Evolutionary conservation across 2,797 vertebrate genomes (phyloP).

Genomic region (Danionella dracula): DNA sequence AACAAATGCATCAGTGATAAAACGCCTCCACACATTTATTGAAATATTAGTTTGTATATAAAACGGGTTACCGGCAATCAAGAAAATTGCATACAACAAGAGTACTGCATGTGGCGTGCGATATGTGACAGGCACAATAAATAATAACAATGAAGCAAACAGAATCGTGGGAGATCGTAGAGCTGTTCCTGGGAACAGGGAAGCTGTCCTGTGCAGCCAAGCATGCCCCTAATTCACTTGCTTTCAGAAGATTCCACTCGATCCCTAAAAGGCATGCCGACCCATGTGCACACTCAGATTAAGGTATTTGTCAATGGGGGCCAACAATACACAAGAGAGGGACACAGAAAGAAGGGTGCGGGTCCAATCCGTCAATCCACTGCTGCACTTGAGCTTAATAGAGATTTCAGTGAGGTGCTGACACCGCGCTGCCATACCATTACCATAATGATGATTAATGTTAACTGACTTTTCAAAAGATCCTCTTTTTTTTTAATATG

Average conservation of each 20-base stretch:
- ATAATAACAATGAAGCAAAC: constrained; percentile 8
- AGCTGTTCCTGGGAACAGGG: constrained; percentile 35
- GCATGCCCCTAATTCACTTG: constrained; percentile 38
- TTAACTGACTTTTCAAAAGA: constrained; percentile 49
- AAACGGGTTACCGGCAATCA: too few species aligned
- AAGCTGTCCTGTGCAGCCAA: constrained; percentile 26
- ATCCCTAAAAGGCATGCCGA: constrained; percentile 38
- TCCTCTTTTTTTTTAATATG: constrained; percentile 28
- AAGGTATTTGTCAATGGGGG: constrained; percentile 50
- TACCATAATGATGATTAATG: constrained; percentile 53
- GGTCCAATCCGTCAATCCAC: constrained; percentile 45
- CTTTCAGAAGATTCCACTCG: constrained; percentile 48
- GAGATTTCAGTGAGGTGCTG: constrained; percentile 50
- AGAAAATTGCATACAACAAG: too few species aligned
- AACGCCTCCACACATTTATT: background rate
- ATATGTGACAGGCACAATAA: background rate
- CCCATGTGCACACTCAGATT: constrained; percentile 47
- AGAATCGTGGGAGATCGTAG: constrained; percentile 13
- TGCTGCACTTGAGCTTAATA: constrained; percentile 40
- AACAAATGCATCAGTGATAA: too few species aligned
- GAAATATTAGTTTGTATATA: background rate
- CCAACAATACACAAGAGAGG: constrained; percentile 39
- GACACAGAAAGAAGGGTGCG: constrained; percentile 5
- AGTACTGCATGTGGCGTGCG: background rate
- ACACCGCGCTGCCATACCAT: constrained; percentile 44